Evolutionary conservation across 1,140 invertebrate genomes (phyloP).

Genomic region (Stratiolaelaps scimitus): DNA sequence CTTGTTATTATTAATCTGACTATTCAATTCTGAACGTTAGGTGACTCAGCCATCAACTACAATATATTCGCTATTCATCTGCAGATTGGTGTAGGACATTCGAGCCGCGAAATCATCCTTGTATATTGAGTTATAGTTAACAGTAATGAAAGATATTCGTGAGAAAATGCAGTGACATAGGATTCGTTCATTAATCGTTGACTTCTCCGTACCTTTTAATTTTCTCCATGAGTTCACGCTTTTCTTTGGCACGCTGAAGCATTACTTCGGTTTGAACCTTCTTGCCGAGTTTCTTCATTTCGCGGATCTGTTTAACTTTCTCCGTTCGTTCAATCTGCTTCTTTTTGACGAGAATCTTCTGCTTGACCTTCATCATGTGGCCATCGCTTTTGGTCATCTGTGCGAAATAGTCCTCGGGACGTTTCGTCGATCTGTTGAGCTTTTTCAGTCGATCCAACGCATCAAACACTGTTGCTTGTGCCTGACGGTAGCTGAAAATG

Average conservation of each 20-base stretch:
- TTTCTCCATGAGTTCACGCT: conserved; percentile 40
- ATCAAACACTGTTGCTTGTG: conserved; percentile 68
- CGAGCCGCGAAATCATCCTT: not conserved
- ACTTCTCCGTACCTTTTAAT: conserved; percentile 56
- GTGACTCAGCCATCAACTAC: conserved; percentile 46
- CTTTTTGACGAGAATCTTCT: conserved; percentile 70
- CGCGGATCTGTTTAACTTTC: conserved; percentile 70
- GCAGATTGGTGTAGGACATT: no score
- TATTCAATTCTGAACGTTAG: conserved; percentile 40
- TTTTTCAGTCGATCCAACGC: conserved; percentile 60
- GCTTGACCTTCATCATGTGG: conserved; percentile 82
- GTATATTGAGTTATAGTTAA: conserved; percentile 37
- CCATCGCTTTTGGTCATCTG: conserved; percentile 96
- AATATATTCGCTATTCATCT: conserved; percentile 47
- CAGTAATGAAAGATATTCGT: no score
- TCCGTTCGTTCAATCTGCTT: conserved; percentile 66
- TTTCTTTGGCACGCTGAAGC: conserved; percentile 53
- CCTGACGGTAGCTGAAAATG: conserved; percentile 59
- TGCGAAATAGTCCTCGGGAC: conserved; percentile 93
- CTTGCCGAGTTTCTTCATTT: conserved; percentile 84
- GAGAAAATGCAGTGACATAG: conserved; percentile 59
- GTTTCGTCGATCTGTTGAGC: conserved; percentile 59
- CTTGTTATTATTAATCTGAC: conserved; percentile 39
- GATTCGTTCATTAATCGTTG: conserved; percentile 45
- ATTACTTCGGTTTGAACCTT: conserved; percentile 65